Evolutionary conservation across 2,888 invertebrate species (phyloP).

Genomic region (Dioctria rufipes): DNA sequence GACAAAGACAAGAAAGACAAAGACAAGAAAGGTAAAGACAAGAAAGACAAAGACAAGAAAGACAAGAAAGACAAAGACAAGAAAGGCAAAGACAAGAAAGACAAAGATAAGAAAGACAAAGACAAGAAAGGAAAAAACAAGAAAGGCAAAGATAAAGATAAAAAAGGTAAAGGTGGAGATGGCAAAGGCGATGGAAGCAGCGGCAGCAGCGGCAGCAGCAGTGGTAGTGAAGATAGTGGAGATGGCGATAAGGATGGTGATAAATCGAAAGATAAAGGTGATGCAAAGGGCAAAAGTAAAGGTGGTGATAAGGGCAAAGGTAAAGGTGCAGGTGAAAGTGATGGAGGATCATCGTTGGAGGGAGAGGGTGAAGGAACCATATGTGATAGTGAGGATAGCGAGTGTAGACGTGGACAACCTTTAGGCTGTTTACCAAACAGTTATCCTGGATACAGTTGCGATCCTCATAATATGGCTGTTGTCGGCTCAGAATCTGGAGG

Average conservation of each 20-base stretch:
- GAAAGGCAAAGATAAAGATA: constrained; percentile 22
- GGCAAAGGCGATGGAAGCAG: neutral
- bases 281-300: neutral
- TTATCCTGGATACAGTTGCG: constrained; percentile 65
- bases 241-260: constrained; percentile 8
- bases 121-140: neutral
- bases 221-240: neutral
- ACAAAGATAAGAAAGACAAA: neutral
- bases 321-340: neutral
- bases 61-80: constrained; percentile 4
- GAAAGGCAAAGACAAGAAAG: neutral
- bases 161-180: constrained; percentile 16
- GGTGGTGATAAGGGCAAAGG: neutral
- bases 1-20: constrained; percentile 37
- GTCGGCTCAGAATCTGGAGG: constrained; percentile 69
- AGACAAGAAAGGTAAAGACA: constrained; percentile 16
- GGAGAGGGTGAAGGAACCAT: neutral
- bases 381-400: constrained; percentile 4
- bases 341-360: neutral
- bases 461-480: constrained; percentile 65
- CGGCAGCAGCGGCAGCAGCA: neutral
- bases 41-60: neutral
- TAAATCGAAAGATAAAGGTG: neutral
- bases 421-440: constrained; percentile 62
- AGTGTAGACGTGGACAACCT: constrained; percentile 52